Conservation (phyloP, 2,797 vertebrate genomes). For the Oophaga sylvatica region DNA sequence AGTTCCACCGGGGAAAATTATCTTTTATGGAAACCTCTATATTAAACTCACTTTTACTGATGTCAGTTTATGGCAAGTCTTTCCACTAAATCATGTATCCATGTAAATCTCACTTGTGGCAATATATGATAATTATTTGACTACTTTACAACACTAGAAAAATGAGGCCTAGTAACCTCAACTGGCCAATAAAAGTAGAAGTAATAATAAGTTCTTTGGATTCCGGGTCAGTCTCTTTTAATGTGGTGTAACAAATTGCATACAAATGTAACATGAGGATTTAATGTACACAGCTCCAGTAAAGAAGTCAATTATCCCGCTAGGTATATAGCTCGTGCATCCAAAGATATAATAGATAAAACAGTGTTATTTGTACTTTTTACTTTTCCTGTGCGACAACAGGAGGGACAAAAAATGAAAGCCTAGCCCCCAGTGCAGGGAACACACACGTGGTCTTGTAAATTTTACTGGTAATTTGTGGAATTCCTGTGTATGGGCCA, state of each 20-base stretch:
- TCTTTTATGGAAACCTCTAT: constrained; percentile 42
- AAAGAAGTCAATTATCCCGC: constrained; percentile 54
- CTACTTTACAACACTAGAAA: constrained; percentile 56
- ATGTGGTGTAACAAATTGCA: constrained; percentile 61
- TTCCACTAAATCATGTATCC: constrained; percentile 36
- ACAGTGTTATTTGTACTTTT: constrained; percentile 1
- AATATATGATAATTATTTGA: constrained; percentile 59
- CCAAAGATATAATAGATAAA: constrained; percentile 10
- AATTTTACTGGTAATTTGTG: constrained; percentile 38
- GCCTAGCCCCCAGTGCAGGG: constrained; percentile 19
- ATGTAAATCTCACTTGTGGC: constrained; percentile 53
- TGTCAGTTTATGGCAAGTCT: constrained; percentile 30
- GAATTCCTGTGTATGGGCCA: constrained; percentile 23
- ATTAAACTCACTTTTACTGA: constrained; percentile 34
- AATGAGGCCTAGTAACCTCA: constrained; percentile 56
- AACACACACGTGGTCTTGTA: constrained; percentile 45
- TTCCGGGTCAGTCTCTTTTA: constrained; percentile 52
- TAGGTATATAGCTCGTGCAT: constrained; percentile 40
- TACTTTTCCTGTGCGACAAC: background rate
- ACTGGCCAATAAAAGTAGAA: constrained; percentile 59
- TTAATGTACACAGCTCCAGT: constrained; percentile 57
- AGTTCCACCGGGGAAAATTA: constrained; percentile 46
- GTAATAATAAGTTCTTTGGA: constrained; percentile 59
- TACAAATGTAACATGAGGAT: constrained; percentile 61
- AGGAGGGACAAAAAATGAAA: background rate